Percentiles rank a stretch among this genome's conserved stretches.
Conservation (phyloP, 2,797 vertebrate genomes). For the Trichosurus vulpecula region DNA sequence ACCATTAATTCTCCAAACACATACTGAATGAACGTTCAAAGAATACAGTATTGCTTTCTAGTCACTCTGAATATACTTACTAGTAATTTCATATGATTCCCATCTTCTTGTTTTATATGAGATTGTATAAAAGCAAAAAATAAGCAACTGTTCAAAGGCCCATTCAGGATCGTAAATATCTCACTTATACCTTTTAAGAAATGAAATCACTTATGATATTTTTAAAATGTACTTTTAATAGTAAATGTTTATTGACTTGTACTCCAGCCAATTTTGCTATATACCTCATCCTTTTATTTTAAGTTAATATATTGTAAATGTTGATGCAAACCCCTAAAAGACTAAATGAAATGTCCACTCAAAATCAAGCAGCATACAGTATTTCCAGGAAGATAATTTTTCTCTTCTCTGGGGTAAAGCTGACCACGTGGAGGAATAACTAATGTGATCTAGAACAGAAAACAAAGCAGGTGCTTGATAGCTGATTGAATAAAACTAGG, state of each 20-base stretch:
- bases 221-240: conserved; percentile 31
- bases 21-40: not conserved
- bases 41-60: not conserved
- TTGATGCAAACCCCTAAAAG: not conserved
- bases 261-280: not conserved
- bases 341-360: not conserved
- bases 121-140: conserved; percentile 34
- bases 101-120: not conserved
- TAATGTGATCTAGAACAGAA: not conserved
- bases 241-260: conserved; percentile 32
- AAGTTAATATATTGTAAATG: conserved; percentile 25
- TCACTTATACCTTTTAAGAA: conserved; percentile 17
- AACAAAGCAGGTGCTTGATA: not conserved
- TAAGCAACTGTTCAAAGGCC: conserved; percentile 6
- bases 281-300: not conserved
- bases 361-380: not conserved
- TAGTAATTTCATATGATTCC: not conserved
- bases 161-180: conserved; percentile 5
- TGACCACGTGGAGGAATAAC: not conserved
- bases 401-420: not conserved
- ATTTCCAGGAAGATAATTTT: not conserved
- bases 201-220: not conserved
- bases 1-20: not conserved
- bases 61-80: not conserved
- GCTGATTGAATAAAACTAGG: not conserved